Percentiles rank a stretch among this genome's conserved stretches.
These are phyloP conservation scores for Netelia inedita DNA, from an alignment of 2,888 invertebrate species.

Conservation along the genomic window DNA sequence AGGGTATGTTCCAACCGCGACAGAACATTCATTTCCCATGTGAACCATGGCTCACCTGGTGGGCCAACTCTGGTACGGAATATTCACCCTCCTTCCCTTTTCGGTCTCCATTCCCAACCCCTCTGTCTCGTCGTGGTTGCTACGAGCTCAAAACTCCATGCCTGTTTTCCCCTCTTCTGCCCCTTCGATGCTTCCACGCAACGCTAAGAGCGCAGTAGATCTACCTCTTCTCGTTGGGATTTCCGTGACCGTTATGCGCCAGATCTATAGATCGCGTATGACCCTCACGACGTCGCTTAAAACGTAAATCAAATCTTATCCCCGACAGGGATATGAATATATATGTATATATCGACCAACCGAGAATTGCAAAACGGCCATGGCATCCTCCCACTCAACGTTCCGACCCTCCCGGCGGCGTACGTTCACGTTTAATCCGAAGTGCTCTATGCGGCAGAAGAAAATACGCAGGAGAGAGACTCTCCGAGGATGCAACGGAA, in stretches of 20 bases:
- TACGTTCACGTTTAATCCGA: constrained; percentile 65
- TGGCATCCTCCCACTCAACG: constrained; percentile 22
- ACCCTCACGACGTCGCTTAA: constrained; percentile 66
- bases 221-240: constrained; percentile 36
- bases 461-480: constrained; percentile 49
- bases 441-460: constrained; percentile 29
- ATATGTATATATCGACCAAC: constrained; percentile 40
- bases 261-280: constrained; percentile 51
- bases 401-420: constrained; percentile 37
- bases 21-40: constrained; percentile 85
- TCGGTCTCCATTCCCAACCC: constrained; percentile 36
- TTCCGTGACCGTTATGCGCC: constrained; percentile 51
- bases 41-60: constrained; percentile 84
- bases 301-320: constrained; percentile 72
- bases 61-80: constrained; percentile 49
- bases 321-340: constrained; percentile 35
- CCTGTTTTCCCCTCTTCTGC: constrained; percentile 20
- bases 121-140: constrained; percentile 43
- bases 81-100: constrained; percentile 50
- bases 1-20: constrained; percentile 81
- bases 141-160: constrained; percentile 50
- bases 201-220: constrained; percentile 44
- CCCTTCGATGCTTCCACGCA: constrained; percentile 31
- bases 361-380: constrained; percentile 50
- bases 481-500: constrained; percentile 65